Base-by-base conservation (phyloP, 2,888 invertebrate species). In the Ptychoptera albimana region DNA sequence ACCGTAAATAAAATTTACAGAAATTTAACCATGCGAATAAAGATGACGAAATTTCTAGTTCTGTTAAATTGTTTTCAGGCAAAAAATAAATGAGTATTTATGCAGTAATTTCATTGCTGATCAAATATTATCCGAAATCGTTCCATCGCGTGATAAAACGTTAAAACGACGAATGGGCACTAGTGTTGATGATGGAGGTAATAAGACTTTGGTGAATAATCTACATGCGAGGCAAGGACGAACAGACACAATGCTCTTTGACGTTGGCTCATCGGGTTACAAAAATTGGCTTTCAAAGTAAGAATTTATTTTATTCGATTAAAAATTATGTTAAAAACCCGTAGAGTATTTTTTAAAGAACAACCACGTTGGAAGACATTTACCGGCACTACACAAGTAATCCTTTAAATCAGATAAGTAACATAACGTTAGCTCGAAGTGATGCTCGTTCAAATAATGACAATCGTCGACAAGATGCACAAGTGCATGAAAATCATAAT, bases 11-110 rank as follows among this genome's bases (percentile, higher is more conserved):
- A 30, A 43, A 15, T 3, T 37, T 48, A 43, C 32, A 32, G 35
- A 47, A 34, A 12, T 34, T 15, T 12, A n/a, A 5, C 13, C 31
- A 34, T 5, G 23, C 23, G 23, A 31, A 7, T n/a, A 23, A 6
- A 4, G 32, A n/a, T 11, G n/a, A n/a, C n/a, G n/a, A 11, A 32
- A 32, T 32, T 32, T 2, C 3, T 32, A 7, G 4, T 36, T 37
- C 12, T 13, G 37, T 35, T 29, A n/a, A 35, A 34, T 30, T 11
- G 38, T 41, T 49, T 58, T 2, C 54, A 82, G 82, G 54, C 72
- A 73, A 60, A 79, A 77, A 72, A 82, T 84, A 77, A 83, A 82
- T 55, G 81, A 84, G 57, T 84, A 81, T 58, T 66, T 81, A 39
- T 83, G 83, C 52, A 74, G 81, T 32, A 81, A 75, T 55, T 84